These are phyloP conservation scores for Cyphomyrmex costatus DNA, from an alignment of 1,140 invertebrate genomes.

Conservation along the genomic window DNA sequence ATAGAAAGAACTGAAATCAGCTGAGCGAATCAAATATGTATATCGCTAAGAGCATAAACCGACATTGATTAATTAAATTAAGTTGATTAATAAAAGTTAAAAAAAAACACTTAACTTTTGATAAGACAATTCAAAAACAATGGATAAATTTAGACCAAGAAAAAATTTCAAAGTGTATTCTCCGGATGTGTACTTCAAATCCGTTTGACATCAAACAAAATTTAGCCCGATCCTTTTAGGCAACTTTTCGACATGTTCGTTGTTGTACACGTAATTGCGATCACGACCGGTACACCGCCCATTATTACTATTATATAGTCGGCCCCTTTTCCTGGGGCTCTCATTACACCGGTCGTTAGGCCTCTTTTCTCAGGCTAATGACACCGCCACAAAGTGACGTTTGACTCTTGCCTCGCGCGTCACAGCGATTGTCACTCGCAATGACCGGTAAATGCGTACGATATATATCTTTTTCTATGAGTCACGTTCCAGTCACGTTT, in stretches of 20 bases:
- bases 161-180: neutral
- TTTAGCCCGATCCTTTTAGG: neutral
- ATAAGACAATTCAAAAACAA: neutral
- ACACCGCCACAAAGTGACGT: slow-evolving; percentile 67
- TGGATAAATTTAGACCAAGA: neutral
- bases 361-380: slow-evolving; percentile 42
- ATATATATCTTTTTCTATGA: slow-evolving; percentile 9
- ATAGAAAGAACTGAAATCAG: neutral
- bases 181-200: too few species aligned
- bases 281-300: slow-evolving; percentile 68
- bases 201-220: neutral
- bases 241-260: neutral
- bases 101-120: neutral
- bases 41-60: neutral
- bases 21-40: neutral
- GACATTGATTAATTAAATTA: neutral
- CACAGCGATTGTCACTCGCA: slow-evolving; percentile 18
- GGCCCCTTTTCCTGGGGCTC: slow-evolving; percentile 61
- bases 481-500: slow-evolving; percentile 29
- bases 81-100: too few species aligned
- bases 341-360: slow-evolving; percentile 66
- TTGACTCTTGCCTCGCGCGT: slow-evolving; percentile 31
- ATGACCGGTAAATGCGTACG: slow-evolving; percentile 15
- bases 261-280: too few species aligned
- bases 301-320: slow-evolving; percentile 66